Evolutionary conservation across 2,797 vertebrate genomes (phyloP).

Genomic region (Cryptoprocta ferox): DNA sequence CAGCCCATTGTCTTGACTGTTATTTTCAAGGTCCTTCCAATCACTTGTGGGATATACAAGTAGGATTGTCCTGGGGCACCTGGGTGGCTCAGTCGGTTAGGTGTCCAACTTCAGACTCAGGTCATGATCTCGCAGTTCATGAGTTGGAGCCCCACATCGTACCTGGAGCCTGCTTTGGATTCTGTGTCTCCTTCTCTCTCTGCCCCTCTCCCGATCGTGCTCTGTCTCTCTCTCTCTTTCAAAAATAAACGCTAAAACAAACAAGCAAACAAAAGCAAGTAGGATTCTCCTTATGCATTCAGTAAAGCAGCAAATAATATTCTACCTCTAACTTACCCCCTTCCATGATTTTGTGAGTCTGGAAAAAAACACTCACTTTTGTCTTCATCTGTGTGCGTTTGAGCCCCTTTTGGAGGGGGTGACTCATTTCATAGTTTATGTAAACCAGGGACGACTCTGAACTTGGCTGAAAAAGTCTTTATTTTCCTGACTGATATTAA

Average conservation of each 20-base stretch:
- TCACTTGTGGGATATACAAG: neutral
- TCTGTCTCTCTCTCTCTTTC: no score
- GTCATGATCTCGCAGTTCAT: no score
- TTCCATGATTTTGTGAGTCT: neutral
- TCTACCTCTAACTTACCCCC: neutral
- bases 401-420: neutral
- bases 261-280: neutral
- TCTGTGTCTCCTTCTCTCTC: no score
- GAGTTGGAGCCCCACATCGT: no score
- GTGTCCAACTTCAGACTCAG: no score
- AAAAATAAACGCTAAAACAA: no score
- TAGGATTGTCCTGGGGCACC: neutral
- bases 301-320: neutral
- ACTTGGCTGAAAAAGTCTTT: neutral
- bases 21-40: neutral
- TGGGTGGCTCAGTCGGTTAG: no score
- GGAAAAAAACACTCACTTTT: neutral
- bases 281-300: neutral
- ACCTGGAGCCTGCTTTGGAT: no score
- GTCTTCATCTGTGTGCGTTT: neutral
- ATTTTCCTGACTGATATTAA: neutral
- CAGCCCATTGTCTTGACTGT: neutral
- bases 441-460: neutral
- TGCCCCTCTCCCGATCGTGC: no score
- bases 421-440: neutral